Conservation (phyloP, 2,113 vertebrate species). For the Cricetomys ansorgei region DNA sequence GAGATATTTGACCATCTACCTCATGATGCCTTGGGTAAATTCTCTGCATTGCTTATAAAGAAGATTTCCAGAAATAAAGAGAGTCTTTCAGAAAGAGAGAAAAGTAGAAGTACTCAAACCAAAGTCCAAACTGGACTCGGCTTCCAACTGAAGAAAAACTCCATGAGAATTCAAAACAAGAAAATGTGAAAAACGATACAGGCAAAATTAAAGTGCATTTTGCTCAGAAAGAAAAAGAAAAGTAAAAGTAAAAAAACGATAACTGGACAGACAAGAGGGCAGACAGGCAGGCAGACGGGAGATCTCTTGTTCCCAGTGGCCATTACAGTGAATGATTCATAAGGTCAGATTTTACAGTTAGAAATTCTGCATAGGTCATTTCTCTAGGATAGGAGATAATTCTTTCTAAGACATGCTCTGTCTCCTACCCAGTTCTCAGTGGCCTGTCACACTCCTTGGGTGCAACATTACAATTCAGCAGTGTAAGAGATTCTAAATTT, state of each 20-base stretch:
- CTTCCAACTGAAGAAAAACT: not conserved
- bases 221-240: not conserved
- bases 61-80: constrained; percentile 25
- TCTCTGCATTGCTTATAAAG: constrained; percentile 18
- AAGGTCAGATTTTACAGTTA: constrained; percentile 73
- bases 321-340: constrained; percentile 1
- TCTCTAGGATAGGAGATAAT: not conserved
- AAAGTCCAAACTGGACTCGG: not conserved
- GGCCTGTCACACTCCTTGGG: constrained; percentile 67
- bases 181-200: not conserved
- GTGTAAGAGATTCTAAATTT: constrained; percentile 66
- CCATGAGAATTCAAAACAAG: not conserved
- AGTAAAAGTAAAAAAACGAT: not conserved
- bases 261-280: not conserved
- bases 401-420: not conserved
- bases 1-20: constrained; percentile 7
- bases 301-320: not conserved
- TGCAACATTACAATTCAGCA: constrained; percentile 68
- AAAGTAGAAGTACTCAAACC: not conserved
- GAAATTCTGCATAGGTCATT: constrained; percentile 69
- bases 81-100: not conserved
- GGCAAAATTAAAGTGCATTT: constrained; percentile 1
- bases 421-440: not conserved
- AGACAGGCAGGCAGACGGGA: not conserved
- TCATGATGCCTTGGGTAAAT: not conserved